Base-by-base conservation (phyloP, 64 coral and sea anemone genomes). In the Astreopora myriophthalma region DNA sequence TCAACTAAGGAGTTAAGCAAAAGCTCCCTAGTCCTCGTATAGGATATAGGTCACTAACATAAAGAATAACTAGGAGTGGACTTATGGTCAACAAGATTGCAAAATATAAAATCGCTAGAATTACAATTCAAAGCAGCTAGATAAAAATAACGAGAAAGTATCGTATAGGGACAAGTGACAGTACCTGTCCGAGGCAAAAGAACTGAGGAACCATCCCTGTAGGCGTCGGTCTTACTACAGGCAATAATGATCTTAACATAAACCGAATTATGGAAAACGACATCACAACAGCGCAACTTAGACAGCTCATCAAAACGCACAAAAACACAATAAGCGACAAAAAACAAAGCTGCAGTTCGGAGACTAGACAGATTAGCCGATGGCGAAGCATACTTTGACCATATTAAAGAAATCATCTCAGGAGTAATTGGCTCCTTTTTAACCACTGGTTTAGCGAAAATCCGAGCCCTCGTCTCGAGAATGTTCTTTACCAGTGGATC, bases 361-460 rank as follows among this genome's bases (percentile, higher is more conserved):
- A 92, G 23, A 20, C 84, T 28, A 8, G 39, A 26, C 27, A 92
- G 48, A 58, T 42, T 72, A 8, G 42, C 26, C 2, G 20, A 25
- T 12, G 12, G n/a, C 2, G 13, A 11, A 7, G 69, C 66, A 73
- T 73, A 72, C 13, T 92, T 73, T 5, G 8, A 19, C 32, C 57
- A 92, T n/a, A 58, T 17, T 34, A 33, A 32, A 9, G 52, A 35
- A 3, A 90, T 19, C 75, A 90, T 90, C 0, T 48, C 48, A 17
- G 17, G 32, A 3, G 74, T 69, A 25, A 89, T 36, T 10, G 88
- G 88, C 37, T 90, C 88, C 34, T 92, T 92, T 40, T 84, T 92
- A 8, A 60, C 27, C 14, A 64, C 52, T 3, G 79, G 79, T 65
- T 84, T 92, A 20, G 79, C 19, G 34, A 66, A 38, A 33, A 34